Evolutionary conservation across 2,113 vertebrate species (phyloP).

Genomic region (Phrynocephalus versicolor): DNA sequence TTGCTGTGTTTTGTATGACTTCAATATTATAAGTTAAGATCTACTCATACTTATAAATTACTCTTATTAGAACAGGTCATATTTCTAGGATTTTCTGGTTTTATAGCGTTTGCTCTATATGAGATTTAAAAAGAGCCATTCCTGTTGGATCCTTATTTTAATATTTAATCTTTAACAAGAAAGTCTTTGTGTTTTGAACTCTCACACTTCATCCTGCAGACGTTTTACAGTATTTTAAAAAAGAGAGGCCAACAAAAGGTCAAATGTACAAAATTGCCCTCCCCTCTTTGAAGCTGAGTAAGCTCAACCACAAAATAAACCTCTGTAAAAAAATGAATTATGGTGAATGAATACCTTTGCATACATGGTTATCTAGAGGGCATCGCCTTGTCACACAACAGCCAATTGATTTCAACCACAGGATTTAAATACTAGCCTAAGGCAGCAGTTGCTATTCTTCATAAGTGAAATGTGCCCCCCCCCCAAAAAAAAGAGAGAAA

Average conservation of each 20-base stretch:
- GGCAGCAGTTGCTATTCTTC: conserved; percentile 14
- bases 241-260: conserved; percentile 36
- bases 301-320: conserved; percentile 65
- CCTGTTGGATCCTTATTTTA: conserved; percentile 13
- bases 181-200: conserved; percentile 19
- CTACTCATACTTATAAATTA: background rate
- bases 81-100: conserved; percentile 20
- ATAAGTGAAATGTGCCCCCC: conserved; percentile 37
- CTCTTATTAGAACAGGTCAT: conserved; percentile 5
- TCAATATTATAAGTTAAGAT: background rate
- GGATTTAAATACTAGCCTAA: conserved; percentile 19
- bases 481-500: conserved; percentile 5
- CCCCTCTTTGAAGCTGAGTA: conserved; percentile 42
- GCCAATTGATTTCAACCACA: conserved; percentile 41
- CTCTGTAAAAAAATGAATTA: conserved; percentile 52
- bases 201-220: conserved; percentile 25
- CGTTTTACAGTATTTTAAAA: conserved; percentile 25
- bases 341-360: conserved; percentile 56
- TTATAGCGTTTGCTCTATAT: background rate
- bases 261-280: conserved; percentile 26
- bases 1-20: background rate
- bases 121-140: background rate
- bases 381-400: conserved; percentile 29
- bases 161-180: conserved; percentile 21
- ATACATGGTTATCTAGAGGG: conserved; percentile 35